These are phyloP conservation scores for Andrena chrysosceles DNA, from an alignment of 2,888 invertebrate species.

Conservation along the genomic window DNA sequence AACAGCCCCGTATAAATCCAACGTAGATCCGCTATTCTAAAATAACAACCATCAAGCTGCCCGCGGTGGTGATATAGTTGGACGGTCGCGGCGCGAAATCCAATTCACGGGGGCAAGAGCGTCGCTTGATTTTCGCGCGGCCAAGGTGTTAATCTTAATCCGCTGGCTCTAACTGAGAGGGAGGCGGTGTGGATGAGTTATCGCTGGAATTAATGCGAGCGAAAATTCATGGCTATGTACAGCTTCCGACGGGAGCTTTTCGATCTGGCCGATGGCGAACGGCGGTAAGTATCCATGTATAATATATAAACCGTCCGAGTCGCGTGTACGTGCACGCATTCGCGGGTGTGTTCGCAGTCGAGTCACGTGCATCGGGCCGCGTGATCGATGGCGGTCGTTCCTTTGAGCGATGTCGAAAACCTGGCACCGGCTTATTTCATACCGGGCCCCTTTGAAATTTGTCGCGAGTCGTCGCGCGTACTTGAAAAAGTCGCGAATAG, in stretches of 20 bases:
- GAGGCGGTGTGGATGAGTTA: conserved; percentile 48
- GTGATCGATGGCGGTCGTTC: conserved; percentile 44
- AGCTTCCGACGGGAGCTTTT: neutral
- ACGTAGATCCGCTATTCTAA: conserved; percentile 30
- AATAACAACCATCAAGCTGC: conserved; percentile 39
- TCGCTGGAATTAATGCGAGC: conserved; percentile 55
- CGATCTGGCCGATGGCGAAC: neutral
- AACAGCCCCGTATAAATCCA: conserved; percentile 40
- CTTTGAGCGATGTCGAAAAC: conserved; percentile 27
- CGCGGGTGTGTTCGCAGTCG: conserved; percentile 8
- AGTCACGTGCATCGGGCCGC: conserved; percentile 20
- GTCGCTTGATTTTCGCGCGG: conserved; percentile 14
- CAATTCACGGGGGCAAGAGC: conserved; percentile 16
- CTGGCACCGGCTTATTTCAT: conserved; percentile 31
- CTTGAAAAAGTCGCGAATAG: conserved; percentile 3
- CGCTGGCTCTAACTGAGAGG: conserved; percentile 35
- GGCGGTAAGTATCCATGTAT: neutral
- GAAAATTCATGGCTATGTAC: conserved; percentile 63
- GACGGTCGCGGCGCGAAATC: conserved; percentile 43
- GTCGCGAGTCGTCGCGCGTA: neutral
- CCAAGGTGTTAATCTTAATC: conserved; percentile 65
- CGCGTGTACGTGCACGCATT: neutral
- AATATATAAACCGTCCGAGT: too few relatives aligned
- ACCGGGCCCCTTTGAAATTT: conserved; percentile 29
- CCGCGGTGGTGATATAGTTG: conserved; percentile 37